Evolutionary conservation across 2,888 invertebrate species (phyloP).

Genomic region (Lycaena phlaeas): DNA sequence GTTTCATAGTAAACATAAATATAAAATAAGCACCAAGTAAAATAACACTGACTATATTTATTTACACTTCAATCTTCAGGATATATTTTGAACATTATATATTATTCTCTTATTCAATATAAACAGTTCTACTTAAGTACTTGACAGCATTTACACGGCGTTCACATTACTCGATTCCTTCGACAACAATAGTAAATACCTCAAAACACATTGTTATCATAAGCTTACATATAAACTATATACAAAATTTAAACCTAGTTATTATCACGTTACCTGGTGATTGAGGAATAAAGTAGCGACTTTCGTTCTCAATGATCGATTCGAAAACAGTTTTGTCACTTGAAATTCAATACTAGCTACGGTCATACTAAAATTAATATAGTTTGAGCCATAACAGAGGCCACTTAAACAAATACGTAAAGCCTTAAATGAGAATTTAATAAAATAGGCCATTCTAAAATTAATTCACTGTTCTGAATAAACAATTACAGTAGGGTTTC

Average conservation of each 20-base stretch:
- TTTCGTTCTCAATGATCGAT: not conserved
- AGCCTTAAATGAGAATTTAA: constrained; percentile 1
- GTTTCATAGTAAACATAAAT: not conserved
- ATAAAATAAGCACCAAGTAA: constrained; percentile 11
- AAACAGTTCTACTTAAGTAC: constrained; percentile 29
- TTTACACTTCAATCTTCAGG: constrained; percentile 5
- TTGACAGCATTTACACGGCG: constrained; percentile 50
- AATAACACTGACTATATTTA: constrained; percentile 9
- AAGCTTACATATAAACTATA: constrained; percentile 47
- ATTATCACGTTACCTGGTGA: constrained; percentile 69
- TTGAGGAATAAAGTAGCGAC: constrained; percentile 25
- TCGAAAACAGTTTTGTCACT: not conserved
- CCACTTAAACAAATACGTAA: not conserved
- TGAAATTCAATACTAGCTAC: not conserved
- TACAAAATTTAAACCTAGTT: constrained; percentile 61
- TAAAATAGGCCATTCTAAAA: constrained; percentile 6
- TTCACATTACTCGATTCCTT: constrained; percentile 14
- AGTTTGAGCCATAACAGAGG: not conserved
- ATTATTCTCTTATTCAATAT: constrained; percentile 22
- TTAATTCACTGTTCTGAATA: constrained; percentile 1
- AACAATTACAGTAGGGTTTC: constrained; percentile 13
- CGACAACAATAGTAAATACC: constrained; percentile 11
- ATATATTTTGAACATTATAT: not conserved
- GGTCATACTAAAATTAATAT: not conserved
- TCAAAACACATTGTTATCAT: constrained; percentile 27